Evolutionary conservation across 92 coral and sea anemone genomes (phyloP), one percentile per base, ranked within the genome.

Genomic region (Epizoanthus stellaris): DNA sequence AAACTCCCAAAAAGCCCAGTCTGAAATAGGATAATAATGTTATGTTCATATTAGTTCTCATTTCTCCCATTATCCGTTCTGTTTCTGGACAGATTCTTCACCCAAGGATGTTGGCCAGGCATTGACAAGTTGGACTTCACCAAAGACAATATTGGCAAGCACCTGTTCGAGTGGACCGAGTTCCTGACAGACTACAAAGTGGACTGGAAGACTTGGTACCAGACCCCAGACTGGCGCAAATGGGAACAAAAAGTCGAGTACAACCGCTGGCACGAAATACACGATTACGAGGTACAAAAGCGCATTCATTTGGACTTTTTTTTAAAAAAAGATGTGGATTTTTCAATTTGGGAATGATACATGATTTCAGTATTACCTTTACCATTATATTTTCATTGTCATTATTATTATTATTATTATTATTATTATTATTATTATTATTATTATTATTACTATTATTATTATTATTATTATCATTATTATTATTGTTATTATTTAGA

Each of bases 101-200:
- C 72, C 25, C 17, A 63, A 45, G 83, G 83, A 79, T 79, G 83
- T 23, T 79, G 67, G 53, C 71, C 83, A 13, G 83, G 83, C 5
- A 79, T 79, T 20, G 83, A 79, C 60, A 79, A 79, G 30, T n/a
- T 79, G 6, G 83, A 79, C 58, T 20, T 79, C 38, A 79, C 83
- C 62, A 79, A 63, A 43, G 83, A 79, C 9, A 23, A 43, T 14
- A 21, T 79, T 20, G 65, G 72, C 77, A 82, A 39, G 10, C 67
- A 82, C 5, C 36, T 82, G 20, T 16, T 82, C 15, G 77, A 82
- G 67, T 82, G 66, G 66, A 17, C 67, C 11, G 60, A 57, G 58
- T 23, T 82, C 21, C 54, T 82, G 5, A 56, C 75, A 5, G 19
- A 25, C 40, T 75, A 15, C 14, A 13, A 6, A 4, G 77, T 82